phyloP scores from a whole-genome alignment of 1,140 invertebrate genomes.

The Brachionus sp. region DNA sequence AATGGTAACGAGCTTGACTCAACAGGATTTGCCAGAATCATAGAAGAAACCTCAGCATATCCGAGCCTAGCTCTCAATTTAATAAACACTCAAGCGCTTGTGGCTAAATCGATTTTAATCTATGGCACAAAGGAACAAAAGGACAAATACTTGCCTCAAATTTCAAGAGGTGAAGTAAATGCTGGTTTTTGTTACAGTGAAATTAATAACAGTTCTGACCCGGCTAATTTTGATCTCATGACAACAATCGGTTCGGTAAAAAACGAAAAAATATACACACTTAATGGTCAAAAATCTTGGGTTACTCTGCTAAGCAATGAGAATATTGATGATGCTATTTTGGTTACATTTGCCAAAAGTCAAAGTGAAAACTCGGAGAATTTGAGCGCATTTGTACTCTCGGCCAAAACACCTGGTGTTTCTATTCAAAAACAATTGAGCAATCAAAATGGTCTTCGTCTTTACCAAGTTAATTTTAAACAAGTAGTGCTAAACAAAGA shows the following conservation, averaged over 20 bases:
- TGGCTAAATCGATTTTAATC: not conserved
- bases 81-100: not conserved
- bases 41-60: not conserved
- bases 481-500: not conserved
- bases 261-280: not conserved
- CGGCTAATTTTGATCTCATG: not conserved
- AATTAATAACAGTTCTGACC: not conserved
- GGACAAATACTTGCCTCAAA: not conserved
- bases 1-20: constrained; percentile 29
- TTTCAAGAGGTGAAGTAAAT: not conserved
- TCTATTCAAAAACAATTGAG: not conserved
- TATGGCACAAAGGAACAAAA: constrained; percentile 30
- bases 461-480: constrained; percentile 29
- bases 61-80: not conserved
- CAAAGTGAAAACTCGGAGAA: not conserved
- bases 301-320: not conserved
- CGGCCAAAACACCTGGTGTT: not conserved
- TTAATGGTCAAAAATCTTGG: constrained; percentile 42
- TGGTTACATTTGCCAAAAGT: constrained; percentile 21
- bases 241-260: not conserved
- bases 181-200: constrained; percentile 35
- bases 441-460: constrained; percentile 18
- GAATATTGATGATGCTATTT: not conserved
- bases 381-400: constrained; percentile 8
- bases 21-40: not conserved